Percentiles rank a stretch among this genome's conserved stretches.
Conservation (phyloP, 2,113 vertebrate genomes). For the Solea solea region DNA sequence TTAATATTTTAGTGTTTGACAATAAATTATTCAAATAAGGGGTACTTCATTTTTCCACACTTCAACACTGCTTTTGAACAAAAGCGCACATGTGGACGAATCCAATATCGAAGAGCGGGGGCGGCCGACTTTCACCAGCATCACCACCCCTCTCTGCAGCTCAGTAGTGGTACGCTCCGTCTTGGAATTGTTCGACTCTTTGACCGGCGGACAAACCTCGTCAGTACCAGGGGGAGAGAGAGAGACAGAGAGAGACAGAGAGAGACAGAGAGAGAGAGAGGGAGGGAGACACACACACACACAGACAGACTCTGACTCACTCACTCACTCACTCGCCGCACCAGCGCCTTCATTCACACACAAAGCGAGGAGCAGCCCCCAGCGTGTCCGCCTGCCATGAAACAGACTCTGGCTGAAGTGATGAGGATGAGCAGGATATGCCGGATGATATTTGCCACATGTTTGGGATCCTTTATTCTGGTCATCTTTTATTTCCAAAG, state of each 20-base stretch:
- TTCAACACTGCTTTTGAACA: too few species aligned
- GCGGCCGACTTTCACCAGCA: too few species aligned
- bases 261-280: too few species aligned
- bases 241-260: too few species aligned
- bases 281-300: too few species aligned
- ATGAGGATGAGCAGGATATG: slow-evolving; percentile 97
- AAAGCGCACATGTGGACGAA: too few species aligned
- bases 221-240: slow-evolving; percentile 64
- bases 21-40: too few species aligned
- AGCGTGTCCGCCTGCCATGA: slow-evolving; percentile 82
- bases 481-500: slow-evolving; percentile 99
- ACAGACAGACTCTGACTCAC: too few species aligned
- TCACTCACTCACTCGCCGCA: too few species aligned
- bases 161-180: slow-evolving; percentile 74
- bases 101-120: too few species aligned
- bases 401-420: slow-evolving; percentile 90
- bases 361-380: slow-evolving; percentile 23
- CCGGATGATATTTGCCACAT: slow-evolving; percentile 95
- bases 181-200: slow-evolving; percentile 56
- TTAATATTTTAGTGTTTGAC: too few species aligned
- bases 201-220: slow-evolving; percentile 65
- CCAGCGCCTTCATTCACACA: neutral
- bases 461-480: slow-evolving; percentile 95
- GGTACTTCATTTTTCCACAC: too few species aligned
- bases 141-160: neutral